These are phyloP conservation scores for Micropterix aruncella DNA, from an alignment of 2,888 invertebrate species.

Conservation along the genomic window DNA sequence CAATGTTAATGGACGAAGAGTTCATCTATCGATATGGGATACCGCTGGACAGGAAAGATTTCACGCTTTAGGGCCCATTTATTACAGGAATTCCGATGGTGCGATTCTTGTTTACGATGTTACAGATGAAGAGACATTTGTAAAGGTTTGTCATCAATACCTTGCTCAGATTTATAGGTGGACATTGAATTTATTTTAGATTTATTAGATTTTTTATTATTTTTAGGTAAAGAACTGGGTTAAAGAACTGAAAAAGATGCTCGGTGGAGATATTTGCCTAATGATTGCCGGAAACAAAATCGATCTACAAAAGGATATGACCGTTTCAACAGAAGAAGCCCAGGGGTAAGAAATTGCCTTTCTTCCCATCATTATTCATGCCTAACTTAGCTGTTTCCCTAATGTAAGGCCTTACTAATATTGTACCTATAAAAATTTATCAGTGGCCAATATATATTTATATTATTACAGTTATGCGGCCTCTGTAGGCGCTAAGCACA, in stretches of 20 bases:
- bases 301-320: constrained; percentile 85
- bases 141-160: no score
- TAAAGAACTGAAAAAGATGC: constrained; percentile 89
- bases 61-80: constrained; percentile 95
- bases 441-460: not conserved
- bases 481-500: constrained; percentile 85
- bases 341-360: constrained; percentile 47
- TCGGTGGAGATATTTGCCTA: constrained; percentile 83
- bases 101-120: constrained; percentile 97
- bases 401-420: not conserved
- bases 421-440: not conserved
- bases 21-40: constrained; percentile 94
- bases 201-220: constrained; percentile 5
- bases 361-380: not conserved
- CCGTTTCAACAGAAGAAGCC: constrained; percentile 73
- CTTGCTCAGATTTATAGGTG: constrained; percentile 1
- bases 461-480: constrained; percentile 57
- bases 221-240: constrained; percentile 94
- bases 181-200: constrained; percentile 1
- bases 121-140: constrained; percentile 92
- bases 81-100: constrained; percentile 94
- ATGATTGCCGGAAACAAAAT: constrained; percentile 95
- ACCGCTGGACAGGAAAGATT: constrained; percentile 97
- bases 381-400: not conserved
- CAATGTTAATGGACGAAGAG: constrained; percentile 74